Evolutionary conservation across 2,888 invertebrate species (phyloP).

Genomic region (Acanthosoma haemorrhoidale): DNA sequence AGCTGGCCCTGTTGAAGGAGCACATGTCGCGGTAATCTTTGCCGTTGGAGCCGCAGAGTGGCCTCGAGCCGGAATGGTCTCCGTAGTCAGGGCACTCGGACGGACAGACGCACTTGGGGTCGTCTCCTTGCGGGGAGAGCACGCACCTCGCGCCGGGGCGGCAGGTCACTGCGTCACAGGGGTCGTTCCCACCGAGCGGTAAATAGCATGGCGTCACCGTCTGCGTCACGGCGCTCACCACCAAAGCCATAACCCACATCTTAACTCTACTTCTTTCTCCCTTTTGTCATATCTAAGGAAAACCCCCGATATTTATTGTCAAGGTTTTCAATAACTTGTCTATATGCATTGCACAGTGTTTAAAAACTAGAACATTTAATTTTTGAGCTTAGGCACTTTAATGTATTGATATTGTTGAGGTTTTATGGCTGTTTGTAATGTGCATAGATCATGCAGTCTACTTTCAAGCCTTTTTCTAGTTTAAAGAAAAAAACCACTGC

Average conservation of each 20-base stretch:
- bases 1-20: conserved; percentile 73
- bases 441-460: too few relatives aligned
- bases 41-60: conserved; percentile 79
- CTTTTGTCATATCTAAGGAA: background rate
- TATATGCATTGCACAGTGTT: too few relatives aligned
- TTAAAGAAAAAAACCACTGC: too few relatives aligned
- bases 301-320: too few relatives aligned
- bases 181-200: conserved; percentile 58
- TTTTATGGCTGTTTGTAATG: too few relatives aligned
- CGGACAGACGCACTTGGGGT: conserved; percentile 71
- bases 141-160: conserved; percentile 65
- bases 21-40: conserved; percentile 80
- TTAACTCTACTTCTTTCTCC: background rate
- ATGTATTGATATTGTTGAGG: too few relatives aligned
- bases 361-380: too few relatives aligned
- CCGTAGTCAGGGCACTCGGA: conserved; percentile 75
- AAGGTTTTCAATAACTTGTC: too few relatives aligned
- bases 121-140: conserved; percentile 59
- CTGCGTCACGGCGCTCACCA: background rate
- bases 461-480: too few relatives aligned
- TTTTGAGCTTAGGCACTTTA: too few relatives aligned
- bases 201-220: conserved; percentile 48
- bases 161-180: conserved; percentile 64
- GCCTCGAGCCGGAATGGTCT: conserved; percentile 70
- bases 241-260: background rate